Conservation (phyloP, 2,113 vertebrate genomes). For the Dicrurus megarhynchus region DNA sequence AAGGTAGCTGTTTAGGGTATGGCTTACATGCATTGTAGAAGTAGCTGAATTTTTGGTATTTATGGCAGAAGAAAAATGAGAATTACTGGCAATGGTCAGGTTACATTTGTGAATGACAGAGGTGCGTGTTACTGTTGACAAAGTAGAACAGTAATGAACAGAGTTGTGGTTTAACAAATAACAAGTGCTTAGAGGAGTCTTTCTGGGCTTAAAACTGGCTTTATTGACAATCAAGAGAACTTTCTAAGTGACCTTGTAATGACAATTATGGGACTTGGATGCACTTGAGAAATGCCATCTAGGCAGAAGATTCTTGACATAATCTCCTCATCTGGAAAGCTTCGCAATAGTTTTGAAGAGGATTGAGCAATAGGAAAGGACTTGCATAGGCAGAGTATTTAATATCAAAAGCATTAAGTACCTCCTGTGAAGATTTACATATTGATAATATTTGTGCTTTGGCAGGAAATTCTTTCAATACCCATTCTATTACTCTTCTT, state of each 20-base stretch:
- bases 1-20: not conserved
- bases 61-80: not conserved
- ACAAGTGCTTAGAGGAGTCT: not conserved
- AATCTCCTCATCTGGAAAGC: slow-evolving; percentile 7
- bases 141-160: not conserved
- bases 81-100: not conserved
- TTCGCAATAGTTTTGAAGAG: not conserved
- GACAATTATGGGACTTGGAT: not conserved
- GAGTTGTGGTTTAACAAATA: not conserved
- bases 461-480: slow-evolving; percentile 65
- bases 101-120: not conserved
- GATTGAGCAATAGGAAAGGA: slow-evolving; percentile 28
- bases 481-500: slow-evolving; percentile 56
- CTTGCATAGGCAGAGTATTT: slow-evolving; percentile 36
- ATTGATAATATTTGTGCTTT: slow-evolving; percentile 59
- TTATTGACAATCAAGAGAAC: not conserved
- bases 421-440: slow-evolving; percentile 59
- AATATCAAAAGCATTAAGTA: slow-evolving; percentile 54
- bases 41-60: not conserved
- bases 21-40: not conserved
- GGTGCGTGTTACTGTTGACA: not conserved
- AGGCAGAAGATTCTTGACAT: slow-evolving; percentile 7
- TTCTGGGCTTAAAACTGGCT: not conserved
- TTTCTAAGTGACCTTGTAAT: not conserved
- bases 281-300: not conserved